phyloP scores from a whole-genome alignment of 2,113 vertebrate species.

The Callipepla californica region DNA sequence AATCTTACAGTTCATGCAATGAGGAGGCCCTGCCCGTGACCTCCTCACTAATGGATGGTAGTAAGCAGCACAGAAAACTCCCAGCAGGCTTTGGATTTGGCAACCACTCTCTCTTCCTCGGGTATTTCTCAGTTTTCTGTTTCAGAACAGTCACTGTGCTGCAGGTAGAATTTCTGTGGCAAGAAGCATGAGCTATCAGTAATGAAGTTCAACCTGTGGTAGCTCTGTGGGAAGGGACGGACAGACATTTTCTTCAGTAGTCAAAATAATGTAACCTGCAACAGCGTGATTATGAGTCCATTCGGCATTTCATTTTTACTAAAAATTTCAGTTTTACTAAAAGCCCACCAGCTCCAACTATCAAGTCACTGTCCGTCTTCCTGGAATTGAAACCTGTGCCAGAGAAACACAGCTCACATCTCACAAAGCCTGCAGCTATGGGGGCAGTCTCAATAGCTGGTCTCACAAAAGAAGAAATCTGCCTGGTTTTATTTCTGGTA shows the following conservation, averaged over 20 bases:
- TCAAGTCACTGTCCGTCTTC: background rate
- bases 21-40: background rate
- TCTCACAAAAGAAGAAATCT: background rate
- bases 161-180: background rate
- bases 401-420: background rate
- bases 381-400: background rate
- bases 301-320: background rate
- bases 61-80: background rate
- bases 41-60: background rate
- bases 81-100: background rate
- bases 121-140: background rate
- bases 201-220: background rate
- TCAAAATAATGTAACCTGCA: background rate
- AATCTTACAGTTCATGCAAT: fast-evolving
- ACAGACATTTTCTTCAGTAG: background rate
- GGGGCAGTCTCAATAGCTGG: background rate
- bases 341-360: background rate
- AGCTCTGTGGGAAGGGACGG: background rate
- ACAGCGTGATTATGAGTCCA: background rate
- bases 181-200: background rate
- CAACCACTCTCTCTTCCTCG: background rate
- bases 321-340: background rate
- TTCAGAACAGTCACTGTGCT: background rate
- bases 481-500: conserved; percentile 36
- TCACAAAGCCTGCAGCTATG: background rate